Conservation (phyloP, 2,888 invertebrate genomes). For the Limnephilus marmoratus region DNA sequence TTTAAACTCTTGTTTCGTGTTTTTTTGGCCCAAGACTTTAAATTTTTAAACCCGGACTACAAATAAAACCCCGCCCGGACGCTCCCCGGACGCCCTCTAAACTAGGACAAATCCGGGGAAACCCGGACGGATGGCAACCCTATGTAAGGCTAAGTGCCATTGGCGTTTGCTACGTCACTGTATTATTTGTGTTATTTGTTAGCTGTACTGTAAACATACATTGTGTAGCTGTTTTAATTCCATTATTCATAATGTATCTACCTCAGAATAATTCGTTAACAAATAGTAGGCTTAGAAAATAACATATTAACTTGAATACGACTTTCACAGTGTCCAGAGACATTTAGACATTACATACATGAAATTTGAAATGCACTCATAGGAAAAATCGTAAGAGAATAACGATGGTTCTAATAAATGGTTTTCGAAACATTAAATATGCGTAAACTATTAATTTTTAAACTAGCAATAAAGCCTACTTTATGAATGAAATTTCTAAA, state of each 20-base stretch:
- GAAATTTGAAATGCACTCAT: no score
- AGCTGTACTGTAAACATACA: neutral
- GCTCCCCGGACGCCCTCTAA: no score
- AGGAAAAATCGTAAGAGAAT: neutral
- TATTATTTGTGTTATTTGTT: neutral
- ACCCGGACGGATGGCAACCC: no score
- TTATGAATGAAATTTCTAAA: neutral
- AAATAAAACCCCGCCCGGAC: no score
- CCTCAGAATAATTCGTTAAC: neutral
- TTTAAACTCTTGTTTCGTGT: no score
- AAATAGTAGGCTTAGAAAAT: no score
- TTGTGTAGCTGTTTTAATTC: neutral
- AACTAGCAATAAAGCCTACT: neutral
- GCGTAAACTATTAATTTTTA: neutral
- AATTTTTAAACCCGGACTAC: no score
- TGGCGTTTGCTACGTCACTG: neutral
- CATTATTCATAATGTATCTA: neutral
- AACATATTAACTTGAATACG: no score
- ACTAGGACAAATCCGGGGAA: no score
- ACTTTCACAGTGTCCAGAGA: no score
- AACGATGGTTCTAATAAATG: neutral
- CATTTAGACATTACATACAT: no score
- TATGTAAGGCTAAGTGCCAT: neutral
- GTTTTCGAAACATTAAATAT: neutral
- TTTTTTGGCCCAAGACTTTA: no score